Evolutionary conservation across 2,113 vertebrate species (phyloP), one percentile per base, ranked within the genome.

Genomic region (Heliornis fulica): DNA sequence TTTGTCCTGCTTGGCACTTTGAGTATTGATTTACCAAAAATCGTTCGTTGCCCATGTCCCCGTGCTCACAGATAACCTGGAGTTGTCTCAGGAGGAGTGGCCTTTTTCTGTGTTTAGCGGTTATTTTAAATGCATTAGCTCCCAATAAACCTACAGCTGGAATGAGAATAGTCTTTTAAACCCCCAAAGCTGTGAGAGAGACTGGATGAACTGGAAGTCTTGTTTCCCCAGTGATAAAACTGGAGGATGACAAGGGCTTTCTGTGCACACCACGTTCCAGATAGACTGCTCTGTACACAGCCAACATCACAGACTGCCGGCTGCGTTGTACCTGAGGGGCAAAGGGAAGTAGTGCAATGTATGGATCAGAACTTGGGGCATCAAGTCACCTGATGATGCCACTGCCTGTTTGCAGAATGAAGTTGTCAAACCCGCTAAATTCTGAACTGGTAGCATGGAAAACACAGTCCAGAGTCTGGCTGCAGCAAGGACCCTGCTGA

Each of bases 261-360:
- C 32, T 59, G 43, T 10, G 66, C 21, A 10, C n/a, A 80, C 28
- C 57, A 28, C 25, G 28, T 53, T 81, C 56, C 36, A 60, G 15
- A 46, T 14, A 11, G 1, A 3, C 3, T 4, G 8, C 16, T 59
- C 57, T 46, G 41, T 32, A 72, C 18, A 15, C 7, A 6, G 2
- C 6, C 7, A 10, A 3, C 19, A 41, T 6, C 32, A 4, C 3
- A 13, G 29, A 12, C 36, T 48, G 3, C 13, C n/a, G 40, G 28
- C 53, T 17, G 3, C n/a, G 0, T 2, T 11, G 13, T 7, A 5
- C 22, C 18, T 8, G 14, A 3, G 36, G 41, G 40, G 7, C 12
- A 20, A 26, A 28, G 45, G 38, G 63, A 75, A 90, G 45, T 1
- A 15, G 9, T 7, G 14, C 5, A 57, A 36, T 1, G 11, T 4